A percentile compares a stretch with the other conserved stretches of the same genome.
These are phyloP conservation scores for Cryptus viduatorius DNA, from an alignment of 2,888 invertebrate genomes.

Conservation along the genomic window DNA sequence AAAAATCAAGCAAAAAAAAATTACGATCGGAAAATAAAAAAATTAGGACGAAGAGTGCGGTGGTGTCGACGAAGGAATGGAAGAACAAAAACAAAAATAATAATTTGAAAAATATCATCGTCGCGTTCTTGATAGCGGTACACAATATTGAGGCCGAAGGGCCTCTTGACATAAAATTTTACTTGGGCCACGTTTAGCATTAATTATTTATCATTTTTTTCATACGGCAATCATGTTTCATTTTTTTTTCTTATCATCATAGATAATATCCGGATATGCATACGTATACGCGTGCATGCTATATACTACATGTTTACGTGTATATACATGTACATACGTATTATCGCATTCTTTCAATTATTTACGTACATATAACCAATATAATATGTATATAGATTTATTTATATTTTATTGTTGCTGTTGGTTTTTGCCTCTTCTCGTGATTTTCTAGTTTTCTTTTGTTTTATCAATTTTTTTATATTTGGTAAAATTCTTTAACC, in stretches of 20 bases:
- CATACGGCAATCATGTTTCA: constrained; percentile 25
- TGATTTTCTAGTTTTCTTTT: constrained; percentile 35
- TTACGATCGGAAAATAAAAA: neutral
- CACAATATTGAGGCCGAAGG: constrained; percentile 30
- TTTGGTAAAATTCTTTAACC: constrained; percentile 45
- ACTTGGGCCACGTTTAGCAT: constrained; percentile 41
- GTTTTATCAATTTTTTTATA: constrained; percentile 37
- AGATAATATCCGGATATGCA: constrained; percentile 51
- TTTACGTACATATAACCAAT: constrained; percentile 65
- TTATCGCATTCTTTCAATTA: constrained; percentile 55
- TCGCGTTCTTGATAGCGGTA: constrained; percentile 7
- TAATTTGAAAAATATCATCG: neutral
- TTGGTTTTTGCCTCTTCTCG: constrained; percentile 57
- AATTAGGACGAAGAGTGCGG: neutral
- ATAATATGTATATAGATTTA: constrained; percentile 46
- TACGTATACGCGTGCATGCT: constrained; percentile 59
- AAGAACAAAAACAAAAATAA: neutral
- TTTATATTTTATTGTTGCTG: constrained; percentile 75
- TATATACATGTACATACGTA: constrained; percentile 64
- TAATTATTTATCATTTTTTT: constrained; percentile 30
- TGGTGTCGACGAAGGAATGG: constrained; percentile 30
- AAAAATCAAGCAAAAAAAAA: constrained; percentile 14
- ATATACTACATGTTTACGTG: constrained; percentile 57
- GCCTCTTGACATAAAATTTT: constrained; percentile 33
- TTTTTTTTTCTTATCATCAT: constrained; percentile 31